Evolutionary conservation across 2,797 vertebrate species (phyloP).

Genomic region (Smutsia gigantea): DNA sequence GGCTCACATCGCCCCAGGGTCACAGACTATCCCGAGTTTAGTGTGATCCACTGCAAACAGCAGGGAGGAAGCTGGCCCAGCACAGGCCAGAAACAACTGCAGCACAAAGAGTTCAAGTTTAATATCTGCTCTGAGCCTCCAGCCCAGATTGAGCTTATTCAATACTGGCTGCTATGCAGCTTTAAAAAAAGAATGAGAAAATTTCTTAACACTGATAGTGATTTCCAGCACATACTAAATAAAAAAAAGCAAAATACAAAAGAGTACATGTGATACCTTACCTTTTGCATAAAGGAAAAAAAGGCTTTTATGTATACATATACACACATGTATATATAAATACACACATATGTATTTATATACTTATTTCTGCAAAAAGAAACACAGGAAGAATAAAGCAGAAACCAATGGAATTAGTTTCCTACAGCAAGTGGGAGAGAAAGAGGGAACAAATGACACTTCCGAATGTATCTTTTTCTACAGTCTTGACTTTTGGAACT

Average conservation of each 20-base stretch:
- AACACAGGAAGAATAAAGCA: background rate
- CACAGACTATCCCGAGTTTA: background rate
- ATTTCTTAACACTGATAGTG: background rate
- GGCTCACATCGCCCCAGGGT: background rate
- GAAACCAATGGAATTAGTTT: background rate
- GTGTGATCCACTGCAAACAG: background rate
- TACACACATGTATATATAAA: background rate
- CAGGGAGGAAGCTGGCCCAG: background rate
- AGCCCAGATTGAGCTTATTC: background rate
- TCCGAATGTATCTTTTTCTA: background rate
- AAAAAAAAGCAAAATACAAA: background rate
- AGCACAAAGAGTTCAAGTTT: background rate
- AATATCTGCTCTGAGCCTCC: background rate
- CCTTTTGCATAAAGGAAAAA: background rate
- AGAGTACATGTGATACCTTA: background rate
- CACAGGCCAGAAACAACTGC: background rate
- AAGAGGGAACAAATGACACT: background rate
- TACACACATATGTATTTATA: background rate
- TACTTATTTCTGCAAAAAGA: background rate
- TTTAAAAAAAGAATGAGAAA: background rate
- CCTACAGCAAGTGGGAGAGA: background rate
- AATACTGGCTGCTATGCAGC: background rate
- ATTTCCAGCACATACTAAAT: background rate
- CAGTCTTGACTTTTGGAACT: background rate
- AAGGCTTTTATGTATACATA: background rate